Evolutionary conservation across 2,888 invertebrate genomes (phyloP).

Genomic region (Lissonota sp.): DNA sequence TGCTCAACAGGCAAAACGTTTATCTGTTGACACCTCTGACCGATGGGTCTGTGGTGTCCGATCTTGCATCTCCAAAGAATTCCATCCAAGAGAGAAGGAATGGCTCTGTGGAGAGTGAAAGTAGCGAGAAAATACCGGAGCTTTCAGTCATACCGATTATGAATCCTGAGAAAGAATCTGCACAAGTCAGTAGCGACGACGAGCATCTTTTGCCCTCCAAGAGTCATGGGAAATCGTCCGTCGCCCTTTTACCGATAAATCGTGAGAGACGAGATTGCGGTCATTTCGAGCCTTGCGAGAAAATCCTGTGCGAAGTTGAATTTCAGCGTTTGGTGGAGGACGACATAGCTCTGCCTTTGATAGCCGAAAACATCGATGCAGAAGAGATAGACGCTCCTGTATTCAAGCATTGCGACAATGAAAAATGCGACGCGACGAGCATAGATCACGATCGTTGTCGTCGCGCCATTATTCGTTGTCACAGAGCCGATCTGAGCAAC

Average conservation of each 20-base stretch:
- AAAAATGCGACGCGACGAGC: constrained; percentile 76
- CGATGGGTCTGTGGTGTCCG: constrained; percentile 34
- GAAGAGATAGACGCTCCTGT: constrained; percentile 78
- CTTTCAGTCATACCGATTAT: constrained; percentile 55
- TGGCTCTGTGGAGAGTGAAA: constrained; percentile 43
- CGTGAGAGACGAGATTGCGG: constrained; percentile 75
- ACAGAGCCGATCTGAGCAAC: constrained; percentile 69
- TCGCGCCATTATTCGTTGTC: constrained; percentile 69
- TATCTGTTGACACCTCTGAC: constrained; percentile 43
- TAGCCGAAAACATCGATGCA: constrained; percentile 75
- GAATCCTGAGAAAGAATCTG: not conserved
- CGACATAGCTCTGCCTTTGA: constrained; percentile 73
- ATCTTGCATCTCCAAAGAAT: constrained; percentile 50
- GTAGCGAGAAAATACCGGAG: constrained; percentile 28
- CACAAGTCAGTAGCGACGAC: constrained; percentile 13
- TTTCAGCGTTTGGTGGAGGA: constrained; percentile 76
- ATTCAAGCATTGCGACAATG: constrained; percentile 75
- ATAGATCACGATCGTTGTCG: constrained; percentile 81
- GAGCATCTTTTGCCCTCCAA: constrained; percentile 78
- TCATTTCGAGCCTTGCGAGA: constrained; percentile 79
- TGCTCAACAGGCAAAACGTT: constrained; percentile 78
- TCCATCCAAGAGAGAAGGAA: constrained; percentile 61
- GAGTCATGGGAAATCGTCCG: constrained; percentile 78
- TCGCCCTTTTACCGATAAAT: constrained; percentile 75
- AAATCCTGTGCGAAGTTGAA: constrained; percentile 76